Percentiles rank a stretch among this genome's conserved stretches.
These are phyloP conservation scores for Abscondita cerata DNA, from an alignment of 2,888 invertebrate species.

Conservation along the genomic window DNA sequence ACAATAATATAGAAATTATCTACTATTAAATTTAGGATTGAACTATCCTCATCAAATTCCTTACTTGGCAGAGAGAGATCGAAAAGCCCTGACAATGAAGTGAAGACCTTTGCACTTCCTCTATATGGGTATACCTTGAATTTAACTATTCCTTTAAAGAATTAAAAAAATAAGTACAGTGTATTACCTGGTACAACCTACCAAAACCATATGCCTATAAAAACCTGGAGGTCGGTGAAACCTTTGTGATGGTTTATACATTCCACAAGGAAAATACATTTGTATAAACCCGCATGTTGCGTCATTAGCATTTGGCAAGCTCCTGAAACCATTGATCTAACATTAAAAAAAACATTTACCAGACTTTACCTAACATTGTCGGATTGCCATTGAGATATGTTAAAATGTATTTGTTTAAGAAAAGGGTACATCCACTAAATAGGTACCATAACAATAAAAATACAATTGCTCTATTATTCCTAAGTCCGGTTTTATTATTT, in stretches of 20 bases:
- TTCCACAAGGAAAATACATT: slow-evolving; percentile 75
- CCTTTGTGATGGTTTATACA: slow-evolving; percentile 69
- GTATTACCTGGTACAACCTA: slow-evolving; percentile 71
- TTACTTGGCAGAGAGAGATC: no score
- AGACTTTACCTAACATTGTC: slow-evolving; percentile 69
- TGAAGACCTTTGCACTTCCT: no score
- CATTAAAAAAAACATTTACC: background rate
- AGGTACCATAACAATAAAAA: slow-evolving; percentile 76
- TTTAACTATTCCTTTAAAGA: no score
- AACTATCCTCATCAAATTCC: no score
- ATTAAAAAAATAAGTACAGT: background rate
- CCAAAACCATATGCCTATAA: slow-evolving; percentile 75
- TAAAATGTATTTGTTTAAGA: slow-evolving; percentile 79
- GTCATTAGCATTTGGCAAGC: slow-evolving; percentile 80
- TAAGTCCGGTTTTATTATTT: slow-evolving; percentile 57
- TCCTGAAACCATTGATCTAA: slow-evolving; percentile 59
- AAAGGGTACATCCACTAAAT: slow-evolving; percentile 78
- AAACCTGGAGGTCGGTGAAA: slow-evolving; percentile 71
- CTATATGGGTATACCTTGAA: no score
- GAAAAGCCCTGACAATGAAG: no score
- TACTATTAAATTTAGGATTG: no score
- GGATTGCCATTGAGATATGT: slow-evolving; percentile 76
- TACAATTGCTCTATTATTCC: slow-evolving; percentile 65
- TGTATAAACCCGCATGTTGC: slow-evolving; percentile 76
- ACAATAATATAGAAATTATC: no score